Base-by-base conservation (phyloP, 2,797 vertebrate genomes). In the Onychomys torridus region DNA sequence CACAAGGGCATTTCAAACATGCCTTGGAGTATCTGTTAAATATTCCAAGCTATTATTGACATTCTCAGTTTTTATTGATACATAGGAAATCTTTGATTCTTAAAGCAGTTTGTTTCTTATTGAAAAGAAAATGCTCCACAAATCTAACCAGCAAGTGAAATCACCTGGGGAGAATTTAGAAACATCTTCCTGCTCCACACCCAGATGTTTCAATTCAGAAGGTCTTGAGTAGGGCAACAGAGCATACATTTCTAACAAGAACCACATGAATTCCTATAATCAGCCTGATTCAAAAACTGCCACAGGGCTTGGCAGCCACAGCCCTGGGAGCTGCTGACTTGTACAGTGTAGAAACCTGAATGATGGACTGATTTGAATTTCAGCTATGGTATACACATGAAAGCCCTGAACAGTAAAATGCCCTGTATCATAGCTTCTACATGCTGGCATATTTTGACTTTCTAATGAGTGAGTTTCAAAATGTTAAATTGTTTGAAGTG, bases 371-470 rank as follows among this genome's bases (percentile, higher is more conserved):
- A 96, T 95, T 98, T 97, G 86, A 89, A 89, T 97, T 97, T 93
- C 91, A 88, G 61, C 95, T 79, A 29, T 82, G 83, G 96, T 88
- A 93, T 6, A 63, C 55, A 75, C 86, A 85, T 87, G 63, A 95
- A 87, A 97, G 96, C 73, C 69, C 85, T 96, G 63, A 81, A 95
- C 84, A 40, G 92, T 94, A 97, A 97, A 97, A 96, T 97, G 95
- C 85, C 96, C 95, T 57, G 12, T 95, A 90, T 96, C 96, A 96
- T 93, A 95, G 81, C 96, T 97, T 98, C 96, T 95, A 55, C 84
- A 96, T 85, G 69, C 79, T 98, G 94, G 93, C 95, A 90, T 95
- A 97, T 97, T 98, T 98, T 98, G 93, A 97, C 96, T 98, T 98
- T 96, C 65, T 96, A 98, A 97, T 96, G 95, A 97, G 91, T 97